A percentile compares a stretch with the other conserved stretches of the same genome.
phyloP scores from a whole-genome alignment of 2,113 vertebrate species.

The Hippocampus barbouri region DNA sequence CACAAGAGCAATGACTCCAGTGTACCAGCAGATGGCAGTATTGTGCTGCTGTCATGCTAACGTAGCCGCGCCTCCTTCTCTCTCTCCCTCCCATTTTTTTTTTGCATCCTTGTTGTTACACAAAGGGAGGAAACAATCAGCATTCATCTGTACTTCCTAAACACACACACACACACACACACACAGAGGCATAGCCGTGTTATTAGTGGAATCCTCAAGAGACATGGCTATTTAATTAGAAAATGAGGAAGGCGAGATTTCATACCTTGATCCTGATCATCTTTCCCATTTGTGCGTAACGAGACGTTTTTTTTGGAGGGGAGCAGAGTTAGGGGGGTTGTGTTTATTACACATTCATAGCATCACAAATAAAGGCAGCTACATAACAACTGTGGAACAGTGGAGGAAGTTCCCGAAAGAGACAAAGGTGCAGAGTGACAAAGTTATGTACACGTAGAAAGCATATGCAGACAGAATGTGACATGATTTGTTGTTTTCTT shows the following conservation, averaged over 20 bases:
- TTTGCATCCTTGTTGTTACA: constrained; percentile 21
- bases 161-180: background rate
- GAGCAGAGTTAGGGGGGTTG: background rate
- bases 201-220: constrained; percentile 57
- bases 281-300: background rate
- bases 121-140: constrained; percentile 4
- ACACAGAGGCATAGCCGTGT: constrained; percentile 10
- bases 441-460: background rate
- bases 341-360: background rate
- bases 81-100: constrained; percentile 11
- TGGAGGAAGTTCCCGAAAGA: background rate
- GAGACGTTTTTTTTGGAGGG: background rate
- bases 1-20: constrained; percentile 16
- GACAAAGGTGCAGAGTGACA: background rate
- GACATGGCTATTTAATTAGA: constrained; percentile 68
- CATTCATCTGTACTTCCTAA: constrained; percentile 14
- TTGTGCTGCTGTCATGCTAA: constrained; percentile 31
- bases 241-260: constrained; percentile 65
- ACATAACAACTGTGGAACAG: background rate
- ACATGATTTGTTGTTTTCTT: too few relatives aligned
- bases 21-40: constrained; percentile 60
- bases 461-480: too few relatives aligned
- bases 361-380: background rate
- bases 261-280: constrained; percentile 38
- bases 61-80: background rate